A percentile compares a stretch with the other conserved stretches of the same genome.
Conservation (phyloP, 2,888 invertebrate genomes). For the Ochropleura leucogaster region DNA sequence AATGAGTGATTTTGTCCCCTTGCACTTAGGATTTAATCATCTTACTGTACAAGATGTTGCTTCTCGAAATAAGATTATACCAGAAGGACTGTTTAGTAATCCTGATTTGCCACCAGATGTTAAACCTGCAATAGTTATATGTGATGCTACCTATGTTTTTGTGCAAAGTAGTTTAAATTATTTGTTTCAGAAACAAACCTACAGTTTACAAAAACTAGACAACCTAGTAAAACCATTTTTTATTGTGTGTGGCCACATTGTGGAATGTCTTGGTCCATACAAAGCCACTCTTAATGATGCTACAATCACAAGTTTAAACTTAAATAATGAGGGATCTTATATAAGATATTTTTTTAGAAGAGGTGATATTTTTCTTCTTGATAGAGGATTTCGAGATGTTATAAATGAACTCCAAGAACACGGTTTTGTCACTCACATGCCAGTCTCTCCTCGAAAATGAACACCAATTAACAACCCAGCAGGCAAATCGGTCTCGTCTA, state of each 20-base stretch:
- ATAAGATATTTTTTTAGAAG: conserved; percentile 2
- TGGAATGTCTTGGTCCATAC: conserved; percentile 25
- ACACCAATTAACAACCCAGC: conserved; percentile 25
- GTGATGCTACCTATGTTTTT: conserved; percentile 37
- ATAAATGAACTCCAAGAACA: conserved; percentile 14
- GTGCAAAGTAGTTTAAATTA: conserved; percentile 23
- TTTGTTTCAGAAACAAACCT: conserved; percentile 37
- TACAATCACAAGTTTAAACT: conserved; percentile 6
- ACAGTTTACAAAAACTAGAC: conserved; percentile 13
- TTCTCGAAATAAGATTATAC: conserved; percentile 32
- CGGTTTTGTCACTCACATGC: conserved; percentile 7
- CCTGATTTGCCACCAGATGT: conserved; percentile 13
- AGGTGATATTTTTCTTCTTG: conserved; percentile 16
- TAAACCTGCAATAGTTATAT: conserved; percentile 28
- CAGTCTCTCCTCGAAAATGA: conserved; percentile 19
- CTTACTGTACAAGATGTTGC: conserved; percentile 35
- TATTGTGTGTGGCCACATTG: conserved; percentile 24
- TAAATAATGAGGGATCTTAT: conserved; percentile 4
- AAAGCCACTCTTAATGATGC: conserved; percentile 23
- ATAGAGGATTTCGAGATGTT: conserved; percentile 15
- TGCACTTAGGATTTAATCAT: conserved; percentile 37
- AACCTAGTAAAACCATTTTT: conserved; percentile 29
- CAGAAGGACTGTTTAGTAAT: conserved; percentile 35
- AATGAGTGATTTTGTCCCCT: conserved; percentile 11
- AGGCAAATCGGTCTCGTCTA: conserved; percentile 7